A percentile compares a stretch with the other conserved stretches of the same genome.
These are phyloP conservation scores for Neogobius melanostomus DNA, from an alignment of 2,113 vertebrate species.

Conservation along the genomic window DNA sequence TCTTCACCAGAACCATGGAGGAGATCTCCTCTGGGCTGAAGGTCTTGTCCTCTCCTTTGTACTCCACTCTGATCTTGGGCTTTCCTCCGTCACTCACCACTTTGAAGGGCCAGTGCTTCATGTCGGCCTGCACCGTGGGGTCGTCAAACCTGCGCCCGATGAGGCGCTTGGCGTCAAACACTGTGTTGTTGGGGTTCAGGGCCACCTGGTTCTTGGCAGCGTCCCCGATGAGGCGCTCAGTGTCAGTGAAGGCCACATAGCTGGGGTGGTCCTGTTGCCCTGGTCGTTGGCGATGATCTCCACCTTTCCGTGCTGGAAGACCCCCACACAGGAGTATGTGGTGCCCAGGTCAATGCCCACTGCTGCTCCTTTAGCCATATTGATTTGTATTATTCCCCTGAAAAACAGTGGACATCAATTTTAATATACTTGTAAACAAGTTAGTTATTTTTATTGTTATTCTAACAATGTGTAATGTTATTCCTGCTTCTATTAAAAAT, in stretches of 20 bases:
- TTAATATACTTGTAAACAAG: neutral
- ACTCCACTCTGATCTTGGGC: neutral
- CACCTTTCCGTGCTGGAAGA: constrained; percentile 4
- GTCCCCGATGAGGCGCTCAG: too few relatives aligned
- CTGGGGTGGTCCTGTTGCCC: too few relatives aligned
- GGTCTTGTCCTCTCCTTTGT: neutral
- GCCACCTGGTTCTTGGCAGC: constrained; percentile 1
- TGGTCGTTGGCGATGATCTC: neutral
- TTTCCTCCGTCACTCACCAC: neutral
- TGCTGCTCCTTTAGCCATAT: constrained; percentile 2
- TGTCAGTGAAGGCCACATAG: too few relatives aligned
- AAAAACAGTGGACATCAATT: neutral
- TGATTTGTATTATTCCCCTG: neutral
- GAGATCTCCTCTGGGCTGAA: constrained; percentile 5
- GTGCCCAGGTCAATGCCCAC: constrained; percentile 9
- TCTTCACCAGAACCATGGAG: constrained; percentile 5
- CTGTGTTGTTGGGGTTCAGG: neutral
- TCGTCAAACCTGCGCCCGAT: neutral
- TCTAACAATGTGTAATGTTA: too few relatives aligned
- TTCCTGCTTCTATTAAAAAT: too few relatives aligned
- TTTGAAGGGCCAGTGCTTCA: constrained; percentile 2
- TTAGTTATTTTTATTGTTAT: too few relatives aligned
- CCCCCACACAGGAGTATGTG: constrained; percentile 5
- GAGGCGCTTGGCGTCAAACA: neutral
- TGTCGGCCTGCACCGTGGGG: neutral